Evolutionary conservation across 2,113 vertebrate genomes (phyloP).

Genomic region (Numenius arquata): DNA sequence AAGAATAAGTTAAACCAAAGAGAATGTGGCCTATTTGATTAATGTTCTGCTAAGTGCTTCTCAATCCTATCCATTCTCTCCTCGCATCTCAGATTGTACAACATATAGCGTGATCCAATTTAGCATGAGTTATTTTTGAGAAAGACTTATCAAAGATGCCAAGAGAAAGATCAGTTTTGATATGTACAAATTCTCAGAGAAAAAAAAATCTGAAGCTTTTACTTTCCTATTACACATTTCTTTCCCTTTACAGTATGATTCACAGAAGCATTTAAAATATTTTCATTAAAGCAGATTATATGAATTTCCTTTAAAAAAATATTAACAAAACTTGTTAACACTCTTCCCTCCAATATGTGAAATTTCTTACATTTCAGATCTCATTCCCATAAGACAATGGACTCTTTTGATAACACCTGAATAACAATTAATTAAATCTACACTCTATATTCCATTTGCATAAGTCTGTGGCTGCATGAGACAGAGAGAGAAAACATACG

Average conservation of each 20-base stretch:
- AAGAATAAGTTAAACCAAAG: constrained; percentile 4
- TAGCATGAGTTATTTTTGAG: not conserved
- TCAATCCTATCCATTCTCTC: constrained; percentile 15
- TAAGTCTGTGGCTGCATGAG: not conserved
- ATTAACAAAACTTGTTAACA: not conserved
- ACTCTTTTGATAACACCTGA: not conserved
- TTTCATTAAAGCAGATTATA: not conserved
- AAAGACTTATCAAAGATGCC: not conserved
- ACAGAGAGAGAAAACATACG: not conserved
- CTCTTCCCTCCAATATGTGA: not conserved
- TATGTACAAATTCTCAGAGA: not conserved
- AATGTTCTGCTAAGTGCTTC: constrained; percentile 44
- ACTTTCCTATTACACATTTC: not conserved
- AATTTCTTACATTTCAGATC: not conserved
- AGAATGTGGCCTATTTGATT: constrained; percentile 7
- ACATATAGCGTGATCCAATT: constrained; percentile 29
- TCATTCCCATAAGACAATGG: not conserved
- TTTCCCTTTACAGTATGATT: not conserved
- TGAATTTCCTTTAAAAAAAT: not conserved
- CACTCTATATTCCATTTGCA: not conserved
- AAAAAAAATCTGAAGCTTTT: not conserved
- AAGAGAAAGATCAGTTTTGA: not conserved
- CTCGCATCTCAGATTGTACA: not conserved
- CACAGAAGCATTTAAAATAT: not conserved
- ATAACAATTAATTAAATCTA: not conserved